These are phyloP conservation scores for Turritopsis rubra DNA, from an alignment of 30 jellyfish, hydroid and myxozoan genomes.

Conservation along the genomic window DNA sequence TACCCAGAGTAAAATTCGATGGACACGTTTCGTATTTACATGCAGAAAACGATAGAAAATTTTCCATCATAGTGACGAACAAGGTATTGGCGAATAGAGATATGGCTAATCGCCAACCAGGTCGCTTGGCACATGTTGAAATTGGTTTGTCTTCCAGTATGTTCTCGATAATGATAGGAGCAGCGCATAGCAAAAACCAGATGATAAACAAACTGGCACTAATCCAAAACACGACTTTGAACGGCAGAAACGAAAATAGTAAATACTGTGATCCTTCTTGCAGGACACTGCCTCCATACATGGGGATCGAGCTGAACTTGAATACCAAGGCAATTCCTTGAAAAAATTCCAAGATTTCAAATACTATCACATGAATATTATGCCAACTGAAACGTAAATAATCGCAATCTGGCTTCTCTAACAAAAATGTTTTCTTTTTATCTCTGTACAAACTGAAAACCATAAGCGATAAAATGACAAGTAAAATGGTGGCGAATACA, in stretches of 20 bases:
- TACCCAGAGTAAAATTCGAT: slow-evolving; percentile 27
- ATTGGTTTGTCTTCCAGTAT: slow-evolving; percentile 68
- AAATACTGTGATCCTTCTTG: slow-evolving; percentile 55
- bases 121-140: slow-evolving; percentile 66
- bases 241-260: slow-evolving; percentile 61
- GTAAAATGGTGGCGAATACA: slow-evolving; percentile 40
- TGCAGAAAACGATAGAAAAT: slow-evolving; percentile 51
- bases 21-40: slow-evolving; percentile 74
- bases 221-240: slow-evolving; percentile 45
- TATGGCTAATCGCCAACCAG: slow-evolving; percentile 81
- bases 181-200: slow-evolving; percentile 84
- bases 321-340: slow-evolving; percentile 74
- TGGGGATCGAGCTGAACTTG: slow-evolving; percentile 50
- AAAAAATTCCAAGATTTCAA: slow-evolving; percentile 77
- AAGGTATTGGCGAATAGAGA: slow-evolving; percentile 87
- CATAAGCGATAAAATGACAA: slow-evolving; percentile 45
- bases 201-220: slow-evolving; percentile 41
- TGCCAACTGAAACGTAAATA: slow-evolving; percentile 84
- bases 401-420: slow-evolving; percentile 54
- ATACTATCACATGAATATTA: slow-evolving; percentile 60
- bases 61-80: slow-evolving; percentile 66
- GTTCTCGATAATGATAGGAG: slow-evolving; percentile 83
- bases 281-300: slow-evolving; percentile 58
- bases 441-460: slow-evolving; percentile 43
- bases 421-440: slow-evolving; percentile 4